phyloP scores from a whole-genome alignment of 2,113 vertebrate genomes.

The Cyphomyrus plagiostoma region DNA sequence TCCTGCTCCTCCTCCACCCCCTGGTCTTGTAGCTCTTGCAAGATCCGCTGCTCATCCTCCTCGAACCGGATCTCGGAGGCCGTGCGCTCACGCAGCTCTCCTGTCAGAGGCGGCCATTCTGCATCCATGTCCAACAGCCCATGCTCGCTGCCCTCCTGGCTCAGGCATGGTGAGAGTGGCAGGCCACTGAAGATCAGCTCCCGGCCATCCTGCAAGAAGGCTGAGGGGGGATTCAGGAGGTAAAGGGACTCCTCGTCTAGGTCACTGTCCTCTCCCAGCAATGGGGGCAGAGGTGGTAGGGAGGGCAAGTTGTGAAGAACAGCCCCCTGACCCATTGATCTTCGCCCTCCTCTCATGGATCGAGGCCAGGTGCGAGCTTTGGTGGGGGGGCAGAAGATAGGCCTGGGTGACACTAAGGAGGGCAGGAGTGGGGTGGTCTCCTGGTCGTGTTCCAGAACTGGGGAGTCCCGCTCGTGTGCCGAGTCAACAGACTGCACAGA shows the following conservation, averaged over 20 bases:
- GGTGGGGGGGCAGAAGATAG: slow-evolving; percentile 65
- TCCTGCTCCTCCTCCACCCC: slow-evolving; percentile 25
- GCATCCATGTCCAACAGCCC: slow-evolving; percentile 57
- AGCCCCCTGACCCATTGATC: slow-evolving; percentile 38
- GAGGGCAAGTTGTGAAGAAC: slow-evolving; percentile 56
- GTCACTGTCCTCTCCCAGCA: slow-evolving; percentile 56
- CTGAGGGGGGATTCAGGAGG: slow-evolving; percentile 64
- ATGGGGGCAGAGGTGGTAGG: slow-evolving; percentile 59
- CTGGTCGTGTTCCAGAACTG: slow-evolving; percentile 58
- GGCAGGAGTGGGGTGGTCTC: slow-evolving; percentile 56
- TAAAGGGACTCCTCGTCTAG: slow-evolving; percentile 62
- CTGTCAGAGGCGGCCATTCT: slow-evolving; percentile 48
- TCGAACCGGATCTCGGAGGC: slow-evolving; percentile 93
- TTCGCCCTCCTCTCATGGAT: slow-evolving; percentile 53
- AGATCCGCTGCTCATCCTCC: slow-evolving; percentile 84
- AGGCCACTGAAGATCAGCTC: slow-evolving; percentile 51
- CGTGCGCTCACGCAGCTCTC: slow-evolving; percentile 74
- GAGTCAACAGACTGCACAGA: slow-evolving; percentile 52
- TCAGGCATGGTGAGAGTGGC: slow-evolving; percentile 81
- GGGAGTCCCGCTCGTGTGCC: slow-evolving; percentile 55
- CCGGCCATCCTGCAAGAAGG: slow-evolving; percentile 59
- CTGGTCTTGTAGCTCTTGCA: slow-evolving; percentile 70
- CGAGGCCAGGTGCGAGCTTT: slow-evolving; percentile 70
- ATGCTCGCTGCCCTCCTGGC: slow-evolving; percentile 75
- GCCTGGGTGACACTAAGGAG: slow-evolving; percentile 49